Percentiles rank a stretch among this genome's conserved stretches.
phyloP scores from a whole-genome alignment of 2,113 vertebrate genomes.

The Monarcha castaneiventris region DNA sequence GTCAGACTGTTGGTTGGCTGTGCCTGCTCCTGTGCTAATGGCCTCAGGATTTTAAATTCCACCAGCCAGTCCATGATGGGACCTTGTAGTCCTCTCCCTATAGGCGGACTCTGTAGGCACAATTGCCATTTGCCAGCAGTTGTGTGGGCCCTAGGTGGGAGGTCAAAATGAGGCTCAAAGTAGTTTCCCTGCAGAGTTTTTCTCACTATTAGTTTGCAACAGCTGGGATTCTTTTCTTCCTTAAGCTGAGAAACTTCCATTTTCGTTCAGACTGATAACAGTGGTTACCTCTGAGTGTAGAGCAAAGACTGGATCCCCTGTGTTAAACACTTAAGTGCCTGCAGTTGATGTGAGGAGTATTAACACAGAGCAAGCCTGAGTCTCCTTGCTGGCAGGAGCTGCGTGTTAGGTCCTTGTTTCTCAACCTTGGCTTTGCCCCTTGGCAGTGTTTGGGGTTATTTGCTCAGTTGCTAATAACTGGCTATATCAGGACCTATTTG shows the following conservation, averaged over 20 bases:
- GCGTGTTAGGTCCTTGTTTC: accelerated
- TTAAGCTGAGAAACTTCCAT: not conserved
- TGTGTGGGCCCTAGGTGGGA: not conserved
- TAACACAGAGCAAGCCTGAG: not conserved
- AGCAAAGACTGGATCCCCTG: not conserved
- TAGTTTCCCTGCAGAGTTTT: constrained; percentile 6
- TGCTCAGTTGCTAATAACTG: not conserved
- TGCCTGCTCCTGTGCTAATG: not conserved
- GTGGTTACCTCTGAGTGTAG: constrained; percentile 1
- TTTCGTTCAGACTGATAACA: not conserved
- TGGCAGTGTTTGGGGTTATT: not conserved
- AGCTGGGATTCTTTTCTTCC: not conserved
- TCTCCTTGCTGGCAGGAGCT: not conserved
- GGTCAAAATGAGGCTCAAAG: not conserved
- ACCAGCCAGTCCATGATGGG: not conserved
- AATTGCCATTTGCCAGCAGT: not conserved
- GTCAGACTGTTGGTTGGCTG: not conserved
- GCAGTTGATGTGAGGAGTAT: not conserved
- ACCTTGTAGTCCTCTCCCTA: not conserved
- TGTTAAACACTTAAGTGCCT: not conserved
- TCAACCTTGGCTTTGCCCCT: not conserved
- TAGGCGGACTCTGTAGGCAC: not conserved
- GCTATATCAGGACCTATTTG: not conserved
- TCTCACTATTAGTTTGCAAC: not conserved
- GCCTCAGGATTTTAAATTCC: not conserved